phyloP scores from a whole-genome alignment of 2,113 vertebrate genomes.

The Camelus bactrianus region DNA sequence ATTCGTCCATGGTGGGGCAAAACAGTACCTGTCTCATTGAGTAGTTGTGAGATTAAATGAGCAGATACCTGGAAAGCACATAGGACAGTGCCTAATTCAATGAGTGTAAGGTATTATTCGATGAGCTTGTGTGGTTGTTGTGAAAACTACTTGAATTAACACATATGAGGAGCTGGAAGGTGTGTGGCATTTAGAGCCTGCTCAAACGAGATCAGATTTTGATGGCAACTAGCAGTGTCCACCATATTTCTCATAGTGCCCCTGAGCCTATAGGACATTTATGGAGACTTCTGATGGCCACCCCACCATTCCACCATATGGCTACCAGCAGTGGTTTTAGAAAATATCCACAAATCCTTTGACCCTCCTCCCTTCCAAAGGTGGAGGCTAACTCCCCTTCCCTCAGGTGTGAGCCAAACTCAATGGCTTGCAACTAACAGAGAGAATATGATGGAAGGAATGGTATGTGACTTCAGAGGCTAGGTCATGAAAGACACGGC shows the following conservation, averaged over 20 bases:
- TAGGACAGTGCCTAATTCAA: not conserved
- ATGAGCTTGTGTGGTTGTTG: fast-evolving
- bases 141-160: not conserved
- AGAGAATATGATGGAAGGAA: not conserved
- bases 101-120: not conserved
- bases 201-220: not conserved
- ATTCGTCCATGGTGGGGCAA: not conserved
- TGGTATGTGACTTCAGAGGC: not conserved
- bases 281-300: not conserved
- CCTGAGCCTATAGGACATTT: not conserved
- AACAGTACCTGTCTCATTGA: not conserved
- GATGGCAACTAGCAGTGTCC: not conserved
- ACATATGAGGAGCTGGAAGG: not conserved
- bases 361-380: not conserved
- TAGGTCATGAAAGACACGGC: not conserved
- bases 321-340: not conserved
- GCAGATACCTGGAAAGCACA: not conserved
- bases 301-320: not conserved
- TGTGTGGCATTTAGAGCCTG: no score
- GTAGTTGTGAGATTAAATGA: not conserved
- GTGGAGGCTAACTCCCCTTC: not conserved
- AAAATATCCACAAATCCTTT: not conserved
- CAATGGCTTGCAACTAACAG: not conserved
- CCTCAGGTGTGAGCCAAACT: not conserved
- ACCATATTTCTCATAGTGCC: not conserved